Percentiles rank a stretch among this genome's conserved stretches.
phyloP scores from a whole-genome alignment of 2,797 vertebrate genomes.

The Mus minutoides region DNA sequence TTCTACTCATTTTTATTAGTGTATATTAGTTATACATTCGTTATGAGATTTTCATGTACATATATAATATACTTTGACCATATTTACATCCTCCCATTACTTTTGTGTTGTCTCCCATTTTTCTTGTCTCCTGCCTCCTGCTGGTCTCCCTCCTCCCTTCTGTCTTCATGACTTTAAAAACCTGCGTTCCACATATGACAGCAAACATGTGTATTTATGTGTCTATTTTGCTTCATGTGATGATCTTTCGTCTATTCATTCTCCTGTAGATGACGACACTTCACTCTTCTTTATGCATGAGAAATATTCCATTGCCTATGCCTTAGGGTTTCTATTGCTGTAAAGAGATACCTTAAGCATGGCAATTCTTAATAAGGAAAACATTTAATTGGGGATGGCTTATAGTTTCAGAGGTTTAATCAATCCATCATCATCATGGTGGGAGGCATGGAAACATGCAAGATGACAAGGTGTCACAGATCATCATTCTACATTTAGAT shows the following conservation, averaged over 20 bases:
- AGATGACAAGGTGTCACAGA: background rate
- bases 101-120: too few relatives aligned
- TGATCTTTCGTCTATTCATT: background rate
- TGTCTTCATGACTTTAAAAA: background rate
- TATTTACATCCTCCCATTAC: background rate
- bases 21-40: background rate
- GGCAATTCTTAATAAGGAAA: background rate
- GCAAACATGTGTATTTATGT: background rate
- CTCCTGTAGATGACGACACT: background rate
- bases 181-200: background rate
- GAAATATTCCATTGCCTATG: background rate
- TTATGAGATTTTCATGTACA: background rate
- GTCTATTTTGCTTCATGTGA: background rate
- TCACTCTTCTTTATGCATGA: background rate
- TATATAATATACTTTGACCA: background rate
- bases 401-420: background rate
- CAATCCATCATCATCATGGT: background rate
- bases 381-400: background rate
- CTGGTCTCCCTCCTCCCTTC: background rate
- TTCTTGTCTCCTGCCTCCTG: background rate
- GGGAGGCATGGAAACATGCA: background rate
- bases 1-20: background rate
- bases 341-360: background rate
- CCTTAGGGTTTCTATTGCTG: background rate
- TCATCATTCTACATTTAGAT: background rate